phyloP scores from a whole-genome alignment of 2,888 invertebrate species.

The Eristalis pertinax region DNA sequence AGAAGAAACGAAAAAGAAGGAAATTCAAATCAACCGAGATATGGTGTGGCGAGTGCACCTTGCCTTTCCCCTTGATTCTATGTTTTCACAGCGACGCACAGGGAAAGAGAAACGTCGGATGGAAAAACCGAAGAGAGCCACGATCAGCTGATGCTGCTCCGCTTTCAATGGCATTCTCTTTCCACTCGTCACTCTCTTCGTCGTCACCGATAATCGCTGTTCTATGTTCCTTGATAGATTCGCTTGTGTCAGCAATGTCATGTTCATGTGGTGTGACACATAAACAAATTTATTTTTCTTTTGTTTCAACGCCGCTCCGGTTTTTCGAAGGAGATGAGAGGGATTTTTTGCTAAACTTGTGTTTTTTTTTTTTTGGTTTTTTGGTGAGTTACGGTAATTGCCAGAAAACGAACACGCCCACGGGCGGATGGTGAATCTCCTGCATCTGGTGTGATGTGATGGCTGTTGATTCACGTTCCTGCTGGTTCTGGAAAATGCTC shows the following conservation, averaged over 20 bases:
- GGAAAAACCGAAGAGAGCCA: neutral
- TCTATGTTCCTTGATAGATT: slow-evolving; percentile 20
- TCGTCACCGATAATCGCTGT: neutral
- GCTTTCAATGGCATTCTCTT: neutral
- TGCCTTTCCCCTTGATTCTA: neutral
- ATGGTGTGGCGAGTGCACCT: neutral
- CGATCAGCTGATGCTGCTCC: neutral
- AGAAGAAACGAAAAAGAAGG: no score
- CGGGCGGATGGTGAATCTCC: no score
- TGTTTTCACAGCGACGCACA: neutral
- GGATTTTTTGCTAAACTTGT: no score
- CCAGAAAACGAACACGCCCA: no score
- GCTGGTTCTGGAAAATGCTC: no score
- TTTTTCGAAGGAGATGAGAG: no score
- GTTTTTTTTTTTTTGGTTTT: no score
- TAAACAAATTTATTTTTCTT: slow-evolving; percentile 12
- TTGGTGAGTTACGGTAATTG: no score
- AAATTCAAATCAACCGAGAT: neutral
- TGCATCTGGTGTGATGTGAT: no score
- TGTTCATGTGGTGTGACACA: neutral
- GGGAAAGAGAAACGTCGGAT: neutral
- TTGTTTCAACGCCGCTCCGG: neutral
- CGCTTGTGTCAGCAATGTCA: neutral
- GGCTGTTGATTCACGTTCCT: no score
- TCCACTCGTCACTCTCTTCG: neutral